phyloP scores from a whole-genome alignment of 2,888 invertebrate genomes.

The Tetanocera ferruginea region DNA sequence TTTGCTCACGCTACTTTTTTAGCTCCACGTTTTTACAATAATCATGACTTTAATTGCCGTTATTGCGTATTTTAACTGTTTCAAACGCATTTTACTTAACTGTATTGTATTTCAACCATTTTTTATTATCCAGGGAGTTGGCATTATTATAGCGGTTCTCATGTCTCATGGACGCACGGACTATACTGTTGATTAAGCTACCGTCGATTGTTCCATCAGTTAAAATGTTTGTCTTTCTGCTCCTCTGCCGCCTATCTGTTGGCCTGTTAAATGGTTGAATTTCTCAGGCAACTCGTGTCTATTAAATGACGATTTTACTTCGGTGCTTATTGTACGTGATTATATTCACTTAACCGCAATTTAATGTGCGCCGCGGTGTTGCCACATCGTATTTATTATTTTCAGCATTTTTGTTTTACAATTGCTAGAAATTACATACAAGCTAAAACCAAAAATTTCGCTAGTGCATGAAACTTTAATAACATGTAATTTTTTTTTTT shows the following conservation, averaged over 20 bases:
- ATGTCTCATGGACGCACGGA: background rate
- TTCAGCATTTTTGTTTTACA: background rate
- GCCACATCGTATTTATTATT: conserved; percentile 3
- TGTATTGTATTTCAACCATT: background rate
- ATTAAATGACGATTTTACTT: conserved; percentile 18
- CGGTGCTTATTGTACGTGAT: conserved; percentile 13
- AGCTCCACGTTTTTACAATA: background rate
- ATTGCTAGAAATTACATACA: background rate
- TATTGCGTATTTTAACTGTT: conserved; percentile 19
- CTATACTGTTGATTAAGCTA: background rate
- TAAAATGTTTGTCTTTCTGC: background rate
- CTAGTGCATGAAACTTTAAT: background rate
- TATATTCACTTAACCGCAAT: conserved; percentile 29
- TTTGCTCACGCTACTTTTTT: background rate
- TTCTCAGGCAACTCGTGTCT: background rate
- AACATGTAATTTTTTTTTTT: background rate
- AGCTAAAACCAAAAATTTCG: background rate
- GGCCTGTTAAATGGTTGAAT: background rate
- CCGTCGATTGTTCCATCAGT: background rate
- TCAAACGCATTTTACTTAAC: background rate
- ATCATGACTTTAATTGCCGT: conserved; percentile 11
- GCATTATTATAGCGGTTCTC: background rate
- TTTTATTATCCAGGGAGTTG: conserved; percentile 5
- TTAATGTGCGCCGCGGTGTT: background rate
- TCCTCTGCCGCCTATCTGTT: background rate